Percentiles rank a stretch among this genome's conserved stretches.
Evolutionary conservation across 2,113 vertebrate genomes (phyloP).

Genomic region (Rhinichthys klamathensis): DNA sequence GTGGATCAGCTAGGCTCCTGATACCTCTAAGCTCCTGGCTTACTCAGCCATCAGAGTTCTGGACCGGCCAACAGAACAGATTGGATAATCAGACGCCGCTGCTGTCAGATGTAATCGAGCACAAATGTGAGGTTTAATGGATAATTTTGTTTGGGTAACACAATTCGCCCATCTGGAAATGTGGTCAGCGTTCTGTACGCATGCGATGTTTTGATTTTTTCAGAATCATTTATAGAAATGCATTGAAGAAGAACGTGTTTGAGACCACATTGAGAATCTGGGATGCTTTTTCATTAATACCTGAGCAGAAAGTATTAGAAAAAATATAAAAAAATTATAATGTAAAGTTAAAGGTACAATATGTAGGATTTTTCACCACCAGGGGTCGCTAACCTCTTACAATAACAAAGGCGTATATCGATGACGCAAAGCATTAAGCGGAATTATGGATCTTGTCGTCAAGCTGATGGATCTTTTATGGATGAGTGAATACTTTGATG

Average conservation of each 20-base stretch:
- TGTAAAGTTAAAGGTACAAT: no score
- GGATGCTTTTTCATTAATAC: background rate
- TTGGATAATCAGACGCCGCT: constrained; percentile 25
- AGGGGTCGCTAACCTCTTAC: no score
- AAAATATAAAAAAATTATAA: no score
- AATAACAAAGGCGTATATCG: no score
- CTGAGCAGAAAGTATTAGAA: background rate
- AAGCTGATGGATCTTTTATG: no score
- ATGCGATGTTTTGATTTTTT: background rate
- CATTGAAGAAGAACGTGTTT: background rate
- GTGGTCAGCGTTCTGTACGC: background rate
- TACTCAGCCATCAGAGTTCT: background rate
- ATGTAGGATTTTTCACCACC: no score
- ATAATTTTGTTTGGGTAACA: constrained; percentile 34
- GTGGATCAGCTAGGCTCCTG: constrained; percentile 12
- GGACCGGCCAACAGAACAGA: constrained; percentile 26
- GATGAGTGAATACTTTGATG: no score
- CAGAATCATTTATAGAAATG: background rate
- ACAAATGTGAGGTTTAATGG: constrained; percentile 36
- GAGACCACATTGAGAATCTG: background rate
- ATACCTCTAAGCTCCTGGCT: constrained; percentile 25
- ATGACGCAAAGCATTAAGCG: no score
- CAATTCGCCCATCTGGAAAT: constrained; percentile 16
- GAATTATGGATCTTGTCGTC: no score
- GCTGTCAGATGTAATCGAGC: constrained; percentile 31